Conservation (phyloP, 2,113 vertebrate species). For the Synodontis membranacea region DNA sequence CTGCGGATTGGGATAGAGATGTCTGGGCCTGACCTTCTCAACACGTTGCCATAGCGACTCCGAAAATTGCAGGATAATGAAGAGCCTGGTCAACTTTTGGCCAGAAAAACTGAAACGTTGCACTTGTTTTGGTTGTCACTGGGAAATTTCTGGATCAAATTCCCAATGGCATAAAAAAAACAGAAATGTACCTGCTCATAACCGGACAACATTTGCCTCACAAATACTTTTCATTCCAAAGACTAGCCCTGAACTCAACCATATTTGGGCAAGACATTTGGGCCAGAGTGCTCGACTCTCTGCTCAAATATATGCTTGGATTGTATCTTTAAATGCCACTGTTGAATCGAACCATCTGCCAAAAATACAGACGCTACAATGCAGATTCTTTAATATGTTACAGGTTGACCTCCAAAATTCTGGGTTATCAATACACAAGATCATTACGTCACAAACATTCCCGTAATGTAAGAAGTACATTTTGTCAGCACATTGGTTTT, state of each 20-base stretch:
- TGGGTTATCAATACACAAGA: background rate
- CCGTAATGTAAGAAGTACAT: background rate
- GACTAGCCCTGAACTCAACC: background rate
- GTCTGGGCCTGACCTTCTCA: background rate
- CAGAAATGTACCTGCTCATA: background rate
- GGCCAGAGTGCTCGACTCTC: background rate
- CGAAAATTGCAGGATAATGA: background rate
- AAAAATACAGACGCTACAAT: background rate
- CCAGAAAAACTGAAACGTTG: background rate
- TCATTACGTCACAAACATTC: background rate
- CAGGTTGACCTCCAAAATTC: background rate
- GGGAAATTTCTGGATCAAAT: background rate
- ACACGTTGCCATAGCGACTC: background rate
- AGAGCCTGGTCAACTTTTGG: background rate
- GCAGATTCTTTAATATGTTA: background rate
- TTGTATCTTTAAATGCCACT: background rate
- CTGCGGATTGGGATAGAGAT: background rate
- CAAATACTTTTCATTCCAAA: background rate
- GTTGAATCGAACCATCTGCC: background rate
- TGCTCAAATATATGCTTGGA: background rate
- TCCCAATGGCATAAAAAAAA: background rate
- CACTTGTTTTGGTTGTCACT: background rate
- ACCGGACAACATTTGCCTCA: background rate
- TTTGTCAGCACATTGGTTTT: background rate
- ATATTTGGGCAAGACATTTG: background rate